phyloP scores from a whole-genome alignment of 2,113 vertebrate species.

The Damaliscus lunatus region DNA sequence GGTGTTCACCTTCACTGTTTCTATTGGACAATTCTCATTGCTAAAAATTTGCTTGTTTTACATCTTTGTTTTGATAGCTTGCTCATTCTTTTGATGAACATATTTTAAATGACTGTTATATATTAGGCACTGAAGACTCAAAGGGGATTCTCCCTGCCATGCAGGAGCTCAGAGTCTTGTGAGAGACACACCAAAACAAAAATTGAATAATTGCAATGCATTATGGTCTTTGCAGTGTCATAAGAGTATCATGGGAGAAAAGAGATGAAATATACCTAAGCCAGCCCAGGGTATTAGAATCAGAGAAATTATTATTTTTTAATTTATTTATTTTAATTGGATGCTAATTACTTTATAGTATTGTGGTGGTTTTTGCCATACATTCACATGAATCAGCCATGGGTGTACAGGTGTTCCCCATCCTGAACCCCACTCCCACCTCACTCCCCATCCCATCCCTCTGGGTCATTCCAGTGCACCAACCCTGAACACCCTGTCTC shows the following conservation, averaged over 20 bases:
- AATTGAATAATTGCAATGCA: not conserved
- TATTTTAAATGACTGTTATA: constrained; percentile 3
- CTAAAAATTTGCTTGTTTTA: not conserved
- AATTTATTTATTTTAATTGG: not conserved
- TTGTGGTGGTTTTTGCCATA: not conserved
- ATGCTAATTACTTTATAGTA: not conserved
- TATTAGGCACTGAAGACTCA: not conserved
- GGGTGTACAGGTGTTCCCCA: not conserved
- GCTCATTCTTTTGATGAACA: constrained; percentile 19
- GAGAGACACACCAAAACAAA: not conserved
- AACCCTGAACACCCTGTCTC: not conserved
- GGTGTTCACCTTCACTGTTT: not conserved
- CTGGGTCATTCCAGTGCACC: not conserved
- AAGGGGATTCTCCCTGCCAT: not conserved
- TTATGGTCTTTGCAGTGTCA: constrained; percentile 3
- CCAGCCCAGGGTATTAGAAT: not conserved
- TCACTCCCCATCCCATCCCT: not conserved
- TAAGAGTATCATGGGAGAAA: not conserved
- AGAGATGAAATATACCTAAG: not conserved
- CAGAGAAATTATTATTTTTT: not conserved
- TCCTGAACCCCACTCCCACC: not conserved
- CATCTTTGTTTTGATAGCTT: constrained; percentile 42
- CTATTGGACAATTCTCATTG: not conserved
- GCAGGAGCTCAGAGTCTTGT: not conserved
- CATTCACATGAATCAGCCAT: not conserved